A percentile compares a stretch with the other conserved stretches of the same genome.
These are phyloP conservation scores for Corticium candelabrum DNA, from an alignment of 37 sponge, comb jelly and placozoan genomes.

Conservation along the genomic window DNA sequence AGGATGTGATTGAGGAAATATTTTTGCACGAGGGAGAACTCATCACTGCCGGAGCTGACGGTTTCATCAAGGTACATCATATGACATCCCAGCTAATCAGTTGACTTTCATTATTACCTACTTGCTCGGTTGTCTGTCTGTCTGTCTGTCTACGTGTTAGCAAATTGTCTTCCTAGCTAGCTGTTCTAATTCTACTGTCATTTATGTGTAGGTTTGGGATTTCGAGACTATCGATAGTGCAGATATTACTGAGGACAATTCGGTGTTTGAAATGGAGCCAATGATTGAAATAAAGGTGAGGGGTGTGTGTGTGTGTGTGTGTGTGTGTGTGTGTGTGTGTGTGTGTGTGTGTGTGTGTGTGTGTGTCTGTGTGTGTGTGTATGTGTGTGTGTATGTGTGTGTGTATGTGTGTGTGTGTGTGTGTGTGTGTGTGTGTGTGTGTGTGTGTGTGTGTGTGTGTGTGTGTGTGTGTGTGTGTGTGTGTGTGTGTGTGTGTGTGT, in stretches of 20 bases:
- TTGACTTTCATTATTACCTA: too few species aligned
- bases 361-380: too few species aligned
- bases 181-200: neutral
- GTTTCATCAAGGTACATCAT: constrained; percentile 62
- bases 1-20: constrained; percentile 86
- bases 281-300: constrained; percentile 81
- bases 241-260: constrained; percentile 93
- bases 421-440: neutral
- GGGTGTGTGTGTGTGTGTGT: constrained; percentile 8
- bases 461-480: constrained; percentile 5
- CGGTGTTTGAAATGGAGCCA: constrained; percentile 91
- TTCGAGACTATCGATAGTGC: constrained; percentile 97
- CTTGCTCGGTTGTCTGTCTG: too few species aligned
- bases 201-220: constrained; percentile 78
- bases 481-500: constrained; percentile 1
- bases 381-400: too few species aligned
- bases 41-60: constrained; percentile 90
- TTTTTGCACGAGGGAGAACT: constrained; percentile 95
- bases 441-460: constrained; percentile 5
- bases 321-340: constrained; percentile 21
- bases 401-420: too few species aligned
- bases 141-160: neutral
- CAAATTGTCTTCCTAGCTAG: neutral
- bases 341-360: constrained; percentile 10
- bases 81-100: too few species aligned